These are phyloP conservation scores for Chesias legatella DNA, from an alignment of 2,888 invertebrate genomes.

Conservation along the genomic window DNA sequence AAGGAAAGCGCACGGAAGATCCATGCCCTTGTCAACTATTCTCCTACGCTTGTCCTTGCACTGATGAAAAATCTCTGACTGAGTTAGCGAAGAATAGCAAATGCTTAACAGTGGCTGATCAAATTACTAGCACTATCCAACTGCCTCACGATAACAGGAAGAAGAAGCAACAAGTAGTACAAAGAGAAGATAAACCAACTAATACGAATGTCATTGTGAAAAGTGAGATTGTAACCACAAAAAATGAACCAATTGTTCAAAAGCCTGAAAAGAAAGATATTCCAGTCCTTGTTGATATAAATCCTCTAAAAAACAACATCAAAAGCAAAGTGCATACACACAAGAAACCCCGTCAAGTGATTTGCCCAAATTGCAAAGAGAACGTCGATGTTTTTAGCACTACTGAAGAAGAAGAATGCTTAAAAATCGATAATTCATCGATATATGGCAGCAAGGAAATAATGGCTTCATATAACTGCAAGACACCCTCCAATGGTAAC, in stretches of 20 bases:
- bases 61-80: constrained; percentile 45
- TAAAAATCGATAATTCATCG: constrained; percentile 36
- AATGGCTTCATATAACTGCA: constrained; percentile 35
- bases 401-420: constrained; percentile 49
- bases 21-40: constrained; percentile 66
- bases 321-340: constrained; percentile 30
- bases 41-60: constrained; percentile 61
- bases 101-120: constrained; percentile 36
- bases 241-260: constrained; percentile 25
- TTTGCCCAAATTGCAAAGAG: constrained; percentile 64
- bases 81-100: constrained; percentile 44
- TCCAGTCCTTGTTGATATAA: constrained; percentile 20
- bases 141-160: constrained; percentile 28
- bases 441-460: constrained; percentile 36
- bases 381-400: constrained; percentile 50
- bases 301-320: constrained; percentile 19
- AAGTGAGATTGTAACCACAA: constrained; percentile 28
- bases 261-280: constrained; percentile 25
- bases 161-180: constrained; percentile 29
- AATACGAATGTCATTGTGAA: constrained; percentile 36
- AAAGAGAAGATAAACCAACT: constrained; percentile 42
- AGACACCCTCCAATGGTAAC: constrained; percentile 29
- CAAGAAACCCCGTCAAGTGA: constrained; percentile 44
- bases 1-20: constrained; percentile 45
- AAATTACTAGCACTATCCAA: constrained; percentile 43